Evolutionary conservation across 92 coral and sea anemone genomes (phyloP).

Genomic region (Zoanthus solanderi): DNA sequence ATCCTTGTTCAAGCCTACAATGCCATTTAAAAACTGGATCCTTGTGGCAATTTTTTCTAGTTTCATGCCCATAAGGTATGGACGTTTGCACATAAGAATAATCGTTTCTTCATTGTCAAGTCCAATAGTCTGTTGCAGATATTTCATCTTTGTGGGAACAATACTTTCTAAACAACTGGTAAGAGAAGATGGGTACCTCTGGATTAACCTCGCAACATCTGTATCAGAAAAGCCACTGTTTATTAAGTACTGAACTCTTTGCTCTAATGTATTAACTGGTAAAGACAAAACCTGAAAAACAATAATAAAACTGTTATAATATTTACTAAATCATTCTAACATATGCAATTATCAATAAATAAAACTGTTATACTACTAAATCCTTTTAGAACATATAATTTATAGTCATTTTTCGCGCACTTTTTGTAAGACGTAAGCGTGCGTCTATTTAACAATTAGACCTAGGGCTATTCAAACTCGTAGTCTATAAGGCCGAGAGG

Average conservation of each 20-base stretch:
- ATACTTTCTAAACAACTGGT: slow-evolving; percentile 40
- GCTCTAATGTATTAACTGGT: slow-evolving; percentile 24
- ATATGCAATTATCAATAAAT: too few relatives aligned
- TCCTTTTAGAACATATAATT: too few relatives aligned
- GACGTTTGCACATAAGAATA: slow-evolving; percentile 42
- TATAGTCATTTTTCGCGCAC: too few relatives aligned
- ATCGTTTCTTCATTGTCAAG: slow-evolving; percentile 37
- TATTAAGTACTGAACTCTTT: slow-evolving; percentile 32
- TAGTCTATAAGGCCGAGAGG: too few relatives aligned
- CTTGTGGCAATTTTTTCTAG: slow-evolving; percentile 41
- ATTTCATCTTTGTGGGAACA: slow-evolving; percentile 43
- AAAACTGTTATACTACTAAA: too few relatives aligned
- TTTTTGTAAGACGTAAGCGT: too few relatives aligned
- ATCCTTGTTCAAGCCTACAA: slow-evolving; percentile 29
- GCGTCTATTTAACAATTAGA: too few relatives aligned
- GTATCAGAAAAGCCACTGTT: slow-evolving; percentile 38
- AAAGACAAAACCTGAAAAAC: slow-evolving; percentile 38
- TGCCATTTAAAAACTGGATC: slow-evolving; percentile 13
- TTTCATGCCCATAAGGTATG: slow-evolving; percentile 48
- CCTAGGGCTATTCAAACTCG: too few relatives aligned
- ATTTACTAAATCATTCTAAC: too few relatives aligned
- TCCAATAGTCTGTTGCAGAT: slow-evolving; percentile 38
- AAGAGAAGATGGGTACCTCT: slow-evolving; percentile 44
- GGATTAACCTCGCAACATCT: slow-evolving; percentile 11
- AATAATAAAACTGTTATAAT: too few relatives aligned